phyloP scores from a whole-genome alignment of 2,888 invertebrate species.

The Mythimna lalbum region DNA sequence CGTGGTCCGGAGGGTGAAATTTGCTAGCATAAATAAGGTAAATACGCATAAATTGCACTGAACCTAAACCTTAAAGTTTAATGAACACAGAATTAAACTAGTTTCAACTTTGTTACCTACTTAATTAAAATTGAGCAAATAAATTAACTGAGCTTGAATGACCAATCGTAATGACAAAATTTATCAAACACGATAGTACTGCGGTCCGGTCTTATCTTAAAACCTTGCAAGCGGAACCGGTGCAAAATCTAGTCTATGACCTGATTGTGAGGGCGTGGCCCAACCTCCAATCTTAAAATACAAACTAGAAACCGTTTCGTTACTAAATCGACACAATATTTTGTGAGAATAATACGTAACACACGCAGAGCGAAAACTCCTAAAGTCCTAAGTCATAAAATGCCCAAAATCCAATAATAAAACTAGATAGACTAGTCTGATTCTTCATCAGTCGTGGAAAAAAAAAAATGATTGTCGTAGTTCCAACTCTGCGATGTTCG shows the following conservation, averaged over 20 bases:
- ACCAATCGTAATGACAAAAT: constrained; percentile 33
- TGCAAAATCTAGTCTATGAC: constrained; percentile 50
- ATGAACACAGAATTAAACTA: constrained; percentile 8
- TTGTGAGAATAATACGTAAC: neutral
- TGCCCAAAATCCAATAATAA: neutral
- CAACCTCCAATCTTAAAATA: constrained; percentile 39
- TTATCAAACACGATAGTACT: constrained; percentile 49
- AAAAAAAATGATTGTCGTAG: too few relatives aligned
- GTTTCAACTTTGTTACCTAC: constrained; percentile 23
- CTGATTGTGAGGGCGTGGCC: constrained; percentile 46
- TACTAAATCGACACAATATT: constrained; percentile 13
- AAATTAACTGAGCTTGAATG: constrained; percentile 49
- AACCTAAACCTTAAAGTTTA: constrained; percentile 12
- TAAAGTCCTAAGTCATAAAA: too few relatives aligned
- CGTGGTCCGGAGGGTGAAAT: too few relatives aligned
- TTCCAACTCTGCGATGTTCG: too few relatives aligned
- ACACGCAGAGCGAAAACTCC: too few relatives aligned
- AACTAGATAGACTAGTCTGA: too few relatives aligned
- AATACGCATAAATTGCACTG: neutral
- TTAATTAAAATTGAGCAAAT: constrained; percentile 39
- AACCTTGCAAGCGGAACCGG: constrained; percentile 43
- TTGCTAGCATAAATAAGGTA: neutral
- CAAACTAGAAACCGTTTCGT: constrained; percentile 25
- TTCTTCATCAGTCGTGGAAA: too few relatives aligned
- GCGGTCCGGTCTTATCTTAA: constrained; percentile 46